A percentile compares a stretch with the other conserved stretches of the same genome.
phyloP scores from a whole-genome alignment of 2,113 vertebrate genomes.

The Galbula dea region DNA sequence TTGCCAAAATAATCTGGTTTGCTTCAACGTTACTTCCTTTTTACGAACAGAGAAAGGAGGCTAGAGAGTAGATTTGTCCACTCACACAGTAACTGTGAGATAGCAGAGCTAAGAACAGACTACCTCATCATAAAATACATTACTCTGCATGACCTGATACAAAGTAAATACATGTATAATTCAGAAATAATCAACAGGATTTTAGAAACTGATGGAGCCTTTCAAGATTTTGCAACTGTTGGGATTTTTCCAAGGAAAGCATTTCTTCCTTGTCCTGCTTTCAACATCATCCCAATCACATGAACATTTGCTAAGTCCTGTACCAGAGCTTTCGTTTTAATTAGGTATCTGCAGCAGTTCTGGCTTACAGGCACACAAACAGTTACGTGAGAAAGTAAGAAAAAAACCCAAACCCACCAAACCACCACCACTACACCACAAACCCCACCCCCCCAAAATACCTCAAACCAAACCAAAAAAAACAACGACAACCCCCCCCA shows the following conservation, averaged over 20 bases:
- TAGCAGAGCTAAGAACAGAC: fast-evolving
- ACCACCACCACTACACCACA: too few relatives aligned
- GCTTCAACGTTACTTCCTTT: not conserved
- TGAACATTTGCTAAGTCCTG: not conserved
- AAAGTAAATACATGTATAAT: fast-evolving
- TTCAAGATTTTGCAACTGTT: not conserved
- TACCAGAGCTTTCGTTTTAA: not conserved
- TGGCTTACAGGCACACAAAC: not conserved
- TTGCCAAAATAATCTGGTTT: not conserved
- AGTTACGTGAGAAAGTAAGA: not conserved
- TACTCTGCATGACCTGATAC: fast-evolving
- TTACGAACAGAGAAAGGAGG: too few relatives aligned
- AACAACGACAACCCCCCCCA: not conserved
- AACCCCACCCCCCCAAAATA: too few relatives aligned
- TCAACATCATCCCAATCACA: not conserved
- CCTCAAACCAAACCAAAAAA: too few relatives aligned
- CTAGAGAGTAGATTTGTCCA: fast-evolving
- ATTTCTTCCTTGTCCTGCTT: not conserved
- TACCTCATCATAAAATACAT: fast-evolving
- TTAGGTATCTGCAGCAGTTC: not conserved
- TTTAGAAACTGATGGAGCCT: not conserved
- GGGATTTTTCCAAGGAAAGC: not conserved
- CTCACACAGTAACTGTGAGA: fast-evolving
- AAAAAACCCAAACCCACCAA: too few relatives aligned
- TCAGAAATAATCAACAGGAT: not conserved